Evolutionary conservation across 92 coral and sea anemone genomes (phyloP), one percentile per base, ranked within the genome.

Genomic region (Porites divaricata): DNA sequence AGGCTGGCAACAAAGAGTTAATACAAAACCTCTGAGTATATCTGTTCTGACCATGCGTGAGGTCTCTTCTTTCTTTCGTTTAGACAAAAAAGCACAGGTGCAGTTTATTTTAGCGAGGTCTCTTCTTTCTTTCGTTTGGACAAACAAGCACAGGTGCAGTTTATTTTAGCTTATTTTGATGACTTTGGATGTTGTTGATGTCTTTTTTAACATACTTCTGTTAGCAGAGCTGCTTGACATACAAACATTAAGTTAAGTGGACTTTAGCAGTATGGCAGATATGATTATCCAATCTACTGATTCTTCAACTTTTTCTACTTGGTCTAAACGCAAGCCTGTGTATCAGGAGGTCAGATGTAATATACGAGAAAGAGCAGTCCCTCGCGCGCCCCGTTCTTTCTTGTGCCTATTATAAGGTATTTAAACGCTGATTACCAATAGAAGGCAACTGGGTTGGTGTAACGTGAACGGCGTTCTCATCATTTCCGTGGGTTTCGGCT

Each of bases 151-250:
- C 28, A 50, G n/a, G 28, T 25, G 49, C 7, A 16, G n/a, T 72
- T 20, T 49, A 8, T 73, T 73, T 35, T 35, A 35, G 6, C 45
- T n/a, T 20, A 6, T 73, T 49, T 20, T 54, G 63, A 20, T 50
- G 35, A 19, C 61, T 19, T 22, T 73, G 20, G 63, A 21, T 52
- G 45, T 73, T 57, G 41, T 73, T 73, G 62, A 17, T 12, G 35
- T 73, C 16, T 19, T 49, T 25, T 20, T 50, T 50, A 73, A 51
- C 77, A 20, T 53, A 52, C 59, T 19, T 2, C 10, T 73, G 64
- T 7, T 73, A 22, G n/a, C 53, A 35, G 8, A 51, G 77, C 25
- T 73, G 77, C 63, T 73, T 73, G 35, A 73, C 6, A 13, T 62
- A 73, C 64, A 51, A 73, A 49, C 35, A 20, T 16, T 22, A 15